Evolutionary conservation across 2,113 vertebrate genomes (phyloP), one percentile per base, ranked within the genome.

Genomic region (Cervus canadensis): DNA sequence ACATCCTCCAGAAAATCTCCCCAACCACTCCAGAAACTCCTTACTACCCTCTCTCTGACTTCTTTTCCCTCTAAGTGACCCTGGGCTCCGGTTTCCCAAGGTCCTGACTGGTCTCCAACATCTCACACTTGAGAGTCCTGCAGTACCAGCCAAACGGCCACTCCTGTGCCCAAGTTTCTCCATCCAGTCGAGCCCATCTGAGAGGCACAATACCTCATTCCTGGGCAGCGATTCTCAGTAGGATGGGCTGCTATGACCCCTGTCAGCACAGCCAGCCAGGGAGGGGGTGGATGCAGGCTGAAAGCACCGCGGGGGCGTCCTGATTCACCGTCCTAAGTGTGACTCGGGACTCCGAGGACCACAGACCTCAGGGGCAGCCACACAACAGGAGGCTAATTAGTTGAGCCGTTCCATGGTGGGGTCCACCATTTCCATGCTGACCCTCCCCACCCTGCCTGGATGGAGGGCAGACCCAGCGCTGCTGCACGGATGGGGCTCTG

Each of bases 271-370:
- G 28, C 87, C 48, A 67, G 67, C 59, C 62, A n/a, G 54, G 30
- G 14, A 40, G 40, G 30, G 11, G 1, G 3, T 10, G 3, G n/a
- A 9, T 57, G 6, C 0, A 76, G 40, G 4, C 26, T 4, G 2
- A n/a, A 88, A 88, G 45, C 14, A 11, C 17, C 30, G 0, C 64
- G 19, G 26, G 28, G 52, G 54, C 13, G 30, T 78, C 86, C n/a
- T 85, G n/a, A 78, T 40, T 78, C 87, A n/a, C 86, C 40, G 60
- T 56, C 54, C 28, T 87, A 1, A 5, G 26, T 36, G 52, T 64
- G 52, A 54, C 8, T 1, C 21, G 25, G 57, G 40, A 78, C 87
- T 83, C 74, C 11, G 40, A 56, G 40, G 40, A 64, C 43, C 54
- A 76, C 86, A 52, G 60, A 10, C 36, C 52, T 89, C 74, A 30